phyloP scores from a whole-genome alignment of 2,797 vertebrate genomes.

The Gymnoscopelus microlampas region DNA sequence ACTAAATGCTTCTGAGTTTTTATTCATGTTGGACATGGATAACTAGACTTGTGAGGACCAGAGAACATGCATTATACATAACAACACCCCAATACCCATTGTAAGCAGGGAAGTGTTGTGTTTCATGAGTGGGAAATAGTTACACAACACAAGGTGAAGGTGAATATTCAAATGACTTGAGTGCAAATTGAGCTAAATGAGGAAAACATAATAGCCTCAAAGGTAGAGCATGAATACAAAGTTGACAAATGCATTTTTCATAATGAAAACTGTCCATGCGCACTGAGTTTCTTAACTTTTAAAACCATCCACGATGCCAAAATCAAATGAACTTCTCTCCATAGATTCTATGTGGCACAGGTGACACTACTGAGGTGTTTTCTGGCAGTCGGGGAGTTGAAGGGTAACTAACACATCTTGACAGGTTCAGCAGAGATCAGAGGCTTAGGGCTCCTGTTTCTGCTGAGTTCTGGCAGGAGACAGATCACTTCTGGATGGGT shows the following conservation, averaged over 20 bases:
- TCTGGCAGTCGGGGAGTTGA: conserved; percentile 10
- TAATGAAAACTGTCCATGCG: too few species aligned
- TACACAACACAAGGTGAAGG: background rate
- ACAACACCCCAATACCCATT: too few species aligned
- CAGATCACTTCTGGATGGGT: conserved; percentile 55
- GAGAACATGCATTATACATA: background rate
- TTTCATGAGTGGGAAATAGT: background rate
- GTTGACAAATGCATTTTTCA: too few species aligned
- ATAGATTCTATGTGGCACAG: conserved; percentile 22
- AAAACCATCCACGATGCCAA: background rate
- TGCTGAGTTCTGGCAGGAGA: conserved; percentile 45
- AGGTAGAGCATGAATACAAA: background rate
- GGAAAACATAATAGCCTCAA: background rate
- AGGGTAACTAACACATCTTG: conserved; percentile 24
- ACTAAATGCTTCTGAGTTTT: background rate
- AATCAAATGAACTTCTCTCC: background rate
- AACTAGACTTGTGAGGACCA: background rate
- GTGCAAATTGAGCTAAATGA: background rate
- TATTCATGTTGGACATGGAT: background rate
- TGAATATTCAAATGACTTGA: background rate
- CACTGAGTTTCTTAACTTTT: background rate
- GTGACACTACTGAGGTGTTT: background rate
- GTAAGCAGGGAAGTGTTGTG: too few species aligned
- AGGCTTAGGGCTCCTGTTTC: conserved; percentile 56
- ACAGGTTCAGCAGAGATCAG: conserved; percentile 44